Evolutionary conservation across 2,113 vertebrate species (phyloP), one percentile per base, ranked within the genome.

Genomic region (Syngnathus scovelli): DNA sequence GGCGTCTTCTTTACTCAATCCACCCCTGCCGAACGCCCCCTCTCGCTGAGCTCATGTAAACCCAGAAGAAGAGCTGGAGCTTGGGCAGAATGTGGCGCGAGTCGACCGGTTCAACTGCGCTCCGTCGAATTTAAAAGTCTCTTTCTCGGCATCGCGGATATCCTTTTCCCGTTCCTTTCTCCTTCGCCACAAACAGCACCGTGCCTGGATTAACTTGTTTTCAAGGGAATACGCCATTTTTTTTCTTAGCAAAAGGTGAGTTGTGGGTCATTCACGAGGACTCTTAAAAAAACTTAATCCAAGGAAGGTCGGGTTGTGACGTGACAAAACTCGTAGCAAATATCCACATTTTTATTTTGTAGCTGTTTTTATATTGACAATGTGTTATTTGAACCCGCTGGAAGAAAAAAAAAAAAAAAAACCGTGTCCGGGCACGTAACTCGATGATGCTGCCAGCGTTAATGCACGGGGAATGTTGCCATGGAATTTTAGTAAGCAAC

Each of bases 371-470:
- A 36, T 58, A 36, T 36, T 58, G 55, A 58, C 55, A 58, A 58
- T 58, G 23, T 27, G 55, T 33, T 7, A 27, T 58, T 58, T 36
- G 27, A 58, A 58, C 55, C 55, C 33, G 55, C 36, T 52, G 27
- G 36, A 33, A 33, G 27, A 33, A 33, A 33, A 33, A 1, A 27
- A 27, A 27, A 27, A 27, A 27, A 27, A 33, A 58, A 36, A 58
- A 36, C 55, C 27, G 6, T 58, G 55, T 33, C 27, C 7, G 13
- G 55, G 27, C 55, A 58, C 55, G 55, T 58, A 58, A 58, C 13
- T 58, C 27, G 55, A 58, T 58, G 55, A 58, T 58, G 55, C 55
- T 58, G 55, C 55, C 55, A 58, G 55, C 27, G 55, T 58, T 58
- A 58, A 36, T 58, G 27, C 55, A 36, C 13, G 36, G 55, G 55